Percentiles rank a stretch among this genome's conserved stretches.
phyloP scores from a whole-genome alignment of 2,797 vertebrate species.

The Carduelis carduelis region DNA sequence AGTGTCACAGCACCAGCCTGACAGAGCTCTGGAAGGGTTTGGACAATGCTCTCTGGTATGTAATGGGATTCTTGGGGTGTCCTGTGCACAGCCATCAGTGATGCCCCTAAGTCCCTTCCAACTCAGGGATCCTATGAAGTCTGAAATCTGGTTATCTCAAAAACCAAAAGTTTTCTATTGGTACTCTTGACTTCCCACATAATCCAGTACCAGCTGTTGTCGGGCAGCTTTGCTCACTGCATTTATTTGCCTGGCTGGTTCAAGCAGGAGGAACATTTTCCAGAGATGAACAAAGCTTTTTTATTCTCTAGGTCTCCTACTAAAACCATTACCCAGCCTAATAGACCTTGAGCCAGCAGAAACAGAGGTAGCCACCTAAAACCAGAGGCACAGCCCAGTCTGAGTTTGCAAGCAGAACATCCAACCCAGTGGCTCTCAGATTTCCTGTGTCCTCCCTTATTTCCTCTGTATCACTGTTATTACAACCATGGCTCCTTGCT shows the following conservation, averaged over 20 bases:
- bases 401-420: background rate
- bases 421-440: background rate
- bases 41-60: background rate
- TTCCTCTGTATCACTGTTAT: background rate
- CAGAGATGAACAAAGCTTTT: background rate
- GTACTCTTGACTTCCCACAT: background rate
- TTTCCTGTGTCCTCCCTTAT: background rate
- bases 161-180: background rate
- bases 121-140: background rate
- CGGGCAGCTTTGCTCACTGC: background rate
- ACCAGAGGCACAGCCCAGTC: background rate
- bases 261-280: background rate
- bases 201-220: background rate
- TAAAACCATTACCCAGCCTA: background rate
- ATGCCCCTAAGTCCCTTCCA: background rate
- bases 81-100: background rate
- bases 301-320: background rate
- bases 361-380: background rate
- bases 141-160: background rate
- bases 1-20: background rate
- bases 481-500: accelerated
- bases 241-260: background rate
- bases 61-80: background rate
- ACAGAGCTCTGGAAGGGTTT: background rate
- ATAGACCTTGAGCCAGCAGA: background rate